Percentiles rank a stretch among this genome's conserved stretches.
phyloP scores from a whole-genome alignment of 2,888 invertebrate genomes.

The Lochmaea capreae region DNA sequence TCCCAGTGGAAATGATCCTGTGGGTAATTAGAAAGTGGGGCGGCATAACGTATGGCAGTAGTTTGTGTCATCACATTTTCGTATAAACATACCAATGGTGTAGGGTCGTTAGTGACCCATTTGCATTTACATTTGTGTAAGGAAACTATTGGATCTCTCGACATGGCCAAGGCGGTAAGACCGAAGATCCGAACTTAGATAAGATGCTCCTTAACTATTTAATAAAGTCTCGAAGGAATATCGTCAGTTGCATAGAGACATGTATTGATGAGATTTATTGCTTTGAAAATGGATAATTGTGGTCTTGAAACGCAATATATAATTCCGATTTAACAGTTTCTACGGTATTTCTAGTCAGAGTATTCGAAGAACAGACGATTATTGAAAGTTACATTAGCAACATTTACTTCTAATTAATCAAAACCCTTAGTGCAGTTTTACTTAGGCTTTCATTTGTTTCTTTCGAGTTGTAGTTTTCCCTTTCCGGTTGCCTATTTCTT shows the following conservation, averaged over 20 bases:
- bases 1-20: conserved; percentile 41
- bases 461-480: no score
- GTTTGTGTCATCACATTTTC: conserved; percentile 47
- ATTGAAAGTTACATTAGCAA: no score
- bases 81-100: conserved; percentile 42
- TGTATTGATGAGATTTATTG: conserved; percentile 33
- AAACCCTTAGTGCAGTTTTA: no score
- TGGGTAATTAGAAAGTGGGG: conserved; percentile 50
- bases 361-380: background rate
- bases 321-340: background rate
- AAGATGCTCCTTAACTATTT: conserved; percentile 60
- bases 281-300: conserved; percentile 17
- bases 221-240: conserved; percentile 56
- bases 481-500: no score
- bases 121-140: conserved; percentile 62
- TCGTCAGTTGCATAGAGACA: conserved; percentile 51
- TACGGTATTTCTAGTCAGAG: background rate
- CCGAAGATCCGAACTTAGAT: conserved; percentile 58
- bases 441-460: no score
- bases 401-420: no score
- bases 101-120: conserved; percentile 58
- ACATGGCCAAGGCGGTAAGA: conserved; percentile 62
- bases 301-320: conserved; percentile 12
- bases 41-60: conserved; percentile 42
- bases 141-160: conserved; percentile 58